Percentiles rank a stretch among this genome's conserved stretches.
Conservation (phyloP, 37 sponge, comb jelly and placozoan genomes). For the Theonella swinhoei region DNA sequence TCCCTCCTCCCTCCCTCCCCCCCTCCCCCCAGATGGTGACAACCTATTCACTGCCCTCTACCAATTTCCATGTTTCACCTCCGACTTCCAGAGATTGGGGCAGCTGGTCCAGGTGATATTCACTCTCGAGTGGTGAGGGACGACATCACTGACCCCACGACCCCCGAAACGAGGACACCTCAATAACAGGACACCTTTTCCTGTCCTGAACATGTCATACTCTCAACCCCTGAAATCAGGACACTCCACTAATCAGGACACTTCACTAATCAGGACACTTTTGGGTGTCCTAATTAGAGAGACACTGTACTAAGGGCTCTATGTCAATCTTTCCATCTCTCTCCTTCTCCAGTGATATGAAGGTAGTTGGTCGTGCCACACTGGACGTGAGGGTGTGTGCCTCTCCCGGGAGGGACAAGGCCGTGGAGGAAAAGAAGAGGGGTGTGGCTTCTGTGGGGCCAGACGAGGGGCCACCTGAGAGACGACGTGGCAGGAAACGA, state of each 20-base stretch:
- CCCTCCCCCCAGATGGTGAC: conserved; percentile 6
- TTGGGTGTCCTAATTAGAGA: no score
- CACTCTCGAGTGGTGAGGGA: conserved; percentile 44
- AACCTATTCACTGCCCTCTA: conserved; percentile 13
- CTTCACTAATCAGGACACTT: no score
- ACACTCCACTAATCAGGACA: no score
- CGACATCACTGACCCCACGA: no score
- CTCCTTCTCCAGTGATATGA: neutral
- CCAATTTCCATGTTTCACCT: conserved; percentile 61
- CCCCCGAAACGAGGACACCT: no score
- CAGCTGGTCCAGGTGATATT: conserved; percentile 50
- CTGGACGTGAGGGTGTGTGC: conserved; percentile 66
- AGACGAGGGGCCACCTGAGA: neutral
- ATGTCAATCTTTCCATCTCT: no score
- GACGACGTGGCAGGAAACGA: conserved; percentile 5
- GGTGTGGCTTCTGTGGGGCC: neutral
- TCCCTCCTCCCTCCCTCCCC: neutral
- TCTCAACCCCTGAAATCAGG: no score
- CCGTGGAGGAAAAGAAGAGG: conserved; percentile 24
- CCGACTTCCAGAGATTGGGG: conserved; percentile 28
- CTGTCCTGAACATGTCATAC: no score
- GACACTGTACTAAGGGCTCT: no score
- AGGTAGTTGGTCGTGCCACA: conserved; percentile 35
- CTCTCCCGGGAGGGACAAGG: conserved; percentile 65
- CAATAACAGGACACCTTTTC: no score